Conservation (phyloP, 2,888 invertebrate genomes). For the Cephus nigrinus region DNA sequence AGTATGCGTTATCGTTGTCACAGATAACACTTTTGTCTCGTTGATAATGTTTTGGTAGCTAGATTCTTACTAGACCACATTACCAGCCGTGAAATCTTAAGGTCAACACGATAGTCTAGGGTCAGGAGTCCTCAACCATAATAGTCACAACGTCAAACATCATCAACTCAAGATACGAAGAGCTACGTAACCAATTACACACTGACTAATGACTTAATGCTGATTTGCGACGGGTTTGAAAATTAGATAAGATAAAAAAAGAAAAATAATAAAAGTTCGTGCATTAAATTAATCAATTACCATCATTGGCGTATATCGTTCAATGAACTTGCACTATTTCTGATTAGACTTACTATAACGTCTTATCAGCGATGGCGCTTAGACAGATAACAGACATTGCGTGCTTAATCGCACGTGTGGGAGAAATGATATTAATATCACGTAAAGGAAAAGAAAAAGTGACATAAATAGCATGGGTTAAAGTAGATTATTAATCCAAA, state of each 20-base stretch:
- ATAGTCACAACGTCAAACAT: constrained; percentile 4
- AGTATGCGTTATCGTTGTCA: background rate
- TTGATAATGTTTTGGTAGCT: background rate
- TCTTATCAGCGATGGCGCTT: background rate
- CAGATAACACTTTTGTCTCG: background rate
- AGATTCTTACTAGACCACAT: background rate
- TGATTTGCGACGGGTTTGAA: background rate
- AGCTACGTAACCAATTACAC: constrained; percentile 43
- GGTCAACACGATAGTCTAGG: background rate
- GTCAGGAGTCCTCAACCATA: constrained; percentile 14
- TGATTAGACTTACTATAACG: background rate
- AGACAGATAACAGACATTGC: background rate
- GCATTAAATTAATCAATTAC: background rate
- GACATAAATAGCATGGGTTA: background rate
- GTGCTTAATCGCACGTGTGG: background rate
- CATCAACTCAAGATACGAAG: background rate
- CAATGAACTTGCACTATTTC: background rate
- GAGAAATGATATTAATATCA: background rate
- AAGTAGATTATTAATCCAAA: background rate
- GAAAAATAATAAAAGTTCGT: background rate
- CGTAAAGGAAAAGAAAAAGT: background rate
- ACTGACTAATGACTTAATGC: constrained; percentile 19
- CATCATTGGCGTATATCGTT: background rate
- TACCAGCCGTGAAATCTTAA: background rate
- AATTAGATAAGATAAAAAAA: background rate